phyloP scores from a whole-genome alignment of 2,888 invertebrate species.

The Rhagonycha lutea region DNA sequence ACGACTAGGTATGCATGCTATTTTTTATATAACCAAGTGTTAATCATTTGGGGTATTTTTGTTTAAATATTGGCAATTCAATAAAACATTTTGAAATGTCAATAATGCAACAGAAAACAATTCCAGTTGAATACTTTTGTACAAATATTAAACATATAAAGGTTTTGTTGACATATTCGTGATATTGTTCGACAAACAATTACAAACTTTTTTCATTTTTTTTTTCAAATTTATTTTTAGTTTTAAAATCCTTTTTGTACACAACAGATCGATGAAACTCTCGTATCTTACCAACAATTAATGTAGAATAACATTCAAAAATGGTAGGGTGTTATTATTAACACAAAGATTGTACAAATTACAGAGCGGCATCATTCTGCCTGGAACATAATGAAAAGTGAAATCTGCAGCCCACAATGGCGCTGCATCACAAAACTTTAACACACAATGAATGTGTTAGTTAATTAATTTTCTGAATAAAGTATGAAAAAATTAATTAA shows the following conservation, averaged over 20 bases:
- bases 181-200: not conserved
- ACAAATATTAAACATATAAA: not conserved
- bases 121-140: not conserved
- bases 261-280: not conserved
- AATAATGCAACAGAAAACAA: too few relatives aligned
- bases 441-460: not conserved
- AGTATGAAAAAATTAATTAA: not conserved
- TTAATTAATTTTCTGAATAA: not conserved
- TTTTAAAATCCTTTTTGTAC: not conserved
- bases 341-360: not conserved
- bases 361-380: not conserved
- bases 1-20: too few relatives aligned
- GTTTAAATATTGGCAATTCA: too few relatives aligned
- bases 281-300: not conserved
- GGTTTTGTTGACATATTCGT: not conserved
- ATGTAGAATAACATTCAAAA: not conserved
- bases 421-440: not conserved
- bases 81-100: too few relatives aligned
- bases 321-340: not conserved
- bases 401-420: not conserved
- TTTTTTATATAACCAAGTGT: too few relatives aligned
- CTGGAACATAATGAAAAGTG: not conserved
- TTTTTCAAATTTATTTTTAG: not conserved
- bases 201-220: not conserved
- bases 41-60: too few relatives aligned